These are phyloP conservation scores for Nasalis larvatus DNA, from an alignment of 2,113 vertebrate species.

Conservation along the genomic window DNA sequence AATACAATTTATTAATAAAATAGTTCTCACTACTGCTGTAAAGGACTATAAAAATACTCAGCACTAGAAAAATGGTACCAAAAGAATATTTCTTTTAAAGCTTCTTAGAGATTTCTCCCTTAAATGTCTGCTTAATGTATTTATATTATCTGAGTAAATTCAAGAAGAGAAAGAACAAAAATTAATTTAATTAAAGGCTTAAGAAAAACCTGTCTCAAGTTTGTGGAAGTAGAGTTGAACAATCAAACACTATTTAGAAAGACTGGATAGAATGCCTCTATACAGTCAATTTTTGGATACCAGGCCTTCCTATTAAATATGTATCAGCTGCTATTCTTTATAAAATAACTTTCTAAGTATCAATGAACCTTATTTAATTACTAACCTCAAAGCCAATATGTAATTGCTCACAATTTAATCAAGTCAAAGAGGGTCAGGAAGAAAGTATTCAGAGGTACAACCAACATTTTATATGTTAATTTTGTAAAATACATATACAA, in stretches of 20 bases:
- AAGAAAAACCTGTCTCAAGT: neutral
- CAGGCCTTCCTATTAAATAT: neutral
- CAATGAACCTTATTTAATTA: neutral
- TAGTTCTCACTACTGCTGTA: neutral
- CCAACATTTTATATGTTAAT: neutral
- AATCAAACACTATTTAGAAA: conserved; percentile 13
- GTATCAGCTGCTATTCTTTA: neutral
- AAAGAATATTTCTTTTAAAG: conserved; percentile 2
- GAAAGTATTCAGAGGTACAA: neutral
- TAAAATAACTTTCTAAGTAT: conserved; percentile 42
- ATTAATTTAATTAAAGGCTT: neutral
- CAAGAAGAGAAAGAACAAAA: neutral
- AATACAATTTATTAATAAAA: conserved; percentile 17
- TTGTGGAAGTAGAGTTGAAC: neutral
- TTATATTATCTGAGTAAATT: neutral
- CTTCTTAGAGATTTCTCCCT: conserved; percentile 21
- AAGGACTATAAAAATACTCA: conserved; percentile 10
- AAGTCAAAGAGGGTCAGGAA: neutral
- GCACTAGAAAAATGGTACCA: neutral
- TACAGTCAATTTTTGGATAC: neutral
- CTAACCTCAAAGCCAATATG: neutral
- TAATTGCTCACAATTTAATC: neutral
- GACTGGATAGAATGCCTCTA: neutral
- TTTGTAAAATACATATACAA: neutral
- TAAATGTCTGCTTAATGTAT: conserved; percentile 22